phyloP scores from a whole-genome alignment of 1,140 invertebrate species.

The Aphelenchoides fujianensis region DNA sequence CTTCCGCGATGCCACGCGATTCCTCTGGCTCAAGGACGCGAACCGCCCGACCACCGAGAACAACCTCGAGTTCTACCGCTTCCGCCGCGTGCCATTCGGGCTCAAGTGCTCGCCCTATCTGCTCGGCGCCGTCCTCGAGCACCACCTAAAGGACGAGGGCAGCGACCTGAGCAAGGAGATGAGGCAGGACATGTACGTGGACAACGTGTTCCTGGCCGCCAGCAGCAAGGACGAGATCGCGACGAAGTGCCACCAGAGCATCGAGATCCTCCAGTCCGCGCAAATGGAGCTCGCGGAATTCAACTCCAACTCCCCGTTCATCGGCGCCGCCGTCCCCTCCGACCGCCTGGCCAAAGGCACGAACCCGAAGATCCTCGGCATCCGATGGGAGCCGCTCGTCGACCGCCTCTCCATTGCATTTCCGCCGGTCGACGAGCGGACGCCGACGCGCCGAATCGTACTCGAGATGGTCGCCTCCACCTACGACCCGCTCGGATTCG shows the following conservation, averaged over 20 bases:
- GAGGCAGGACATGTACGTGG: slow-evolving; percentile 24
- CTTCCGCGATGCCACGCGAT: slow-evolving; percentile 8
- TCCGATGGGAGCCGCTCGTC: slow-evolving; percentile 12
- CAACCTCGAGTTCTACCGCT: slow-evolving; percentile 13
- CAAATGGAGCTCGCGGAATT: slow-evolving; percentile 34
- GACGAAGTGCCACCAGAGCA: not conserved
- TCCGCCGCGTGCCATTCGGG: slow-evolving; percentile 31
- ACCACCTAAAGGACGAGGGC: not conserved
- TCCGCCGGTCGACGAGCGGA: not conserved
- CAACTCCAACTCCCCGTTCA: not conserved
- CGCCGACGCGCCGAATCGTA: slow-evolving; percentile 10
- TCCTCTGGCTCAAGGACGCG: slow-evolving; percentile 35
- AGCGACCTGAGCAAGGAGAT: not conserved
- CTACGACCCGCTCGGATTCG: slow-evolving; percentile 20
- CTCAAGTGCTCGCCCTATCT: slow-evolving; percentile 23
- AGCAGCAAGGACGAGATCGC: not conserved
- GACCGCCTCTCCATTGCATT: not conserved
- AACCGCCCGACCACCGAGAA: slow-evolving; percentile 2
- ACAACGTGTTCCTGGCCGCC: slow-evolving; percentile 27
- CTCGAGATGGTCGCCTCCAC: not conserved
- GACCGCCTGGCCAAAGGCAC: not conserved
- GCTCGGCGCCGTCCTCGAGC: slow-evolving; percentile 7
- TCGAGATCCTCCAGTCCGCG: slow-evolving; percentile 18
- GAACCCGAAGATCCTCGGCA: slow-evolving; percentile 15
- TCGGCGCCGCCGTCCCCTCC: not conserved